Conservation (phyloP, 2,888 invertebrate species). For the Electrophaes corylata region DNA sequence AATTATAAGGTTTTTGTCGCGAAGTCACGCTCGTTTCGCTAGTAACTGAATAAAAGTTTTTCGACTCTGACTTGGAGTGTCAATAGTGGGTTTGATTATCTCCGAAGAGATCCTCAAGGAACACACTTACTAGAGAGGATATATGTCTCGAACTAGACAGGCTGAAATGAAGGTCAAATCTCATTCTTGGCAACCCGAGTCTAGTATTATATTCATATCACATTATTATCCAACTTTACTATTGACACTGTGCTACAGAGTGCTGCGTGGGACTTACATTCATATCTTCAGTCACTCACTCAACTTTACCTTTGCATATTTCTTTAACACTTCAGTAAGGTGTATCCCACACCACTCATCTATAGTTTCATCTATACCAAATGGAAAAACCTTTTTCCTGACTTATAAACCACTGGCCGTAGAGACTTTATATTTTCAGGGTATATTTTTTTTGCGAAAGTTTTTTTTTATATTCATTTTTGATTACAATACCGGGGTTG, state of each 20-base stretch:
- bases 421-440: too few relatives aligned
- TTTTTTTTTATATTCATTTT: too few relatives aligned
- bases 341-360: too few relatives aligned
- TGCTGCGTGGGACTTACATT: conserved; percentile 13
- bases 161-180: background rate
- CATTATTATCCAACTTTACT: conserved; percentile 21
- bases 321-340: background rate
- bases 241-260: background rate
- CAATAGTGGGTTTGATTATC: background rate
- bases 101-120: background rate
- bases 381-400: too few relatives aligned
- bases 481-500: background rate
- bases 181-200: conserved; percentile 7
- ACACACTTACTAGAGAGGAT: background rate
- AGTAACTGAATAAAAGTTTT: too few relatives aligned
- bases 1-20: too few relatives aligned
- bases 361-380: too few relatives aligned
- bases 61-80: too few relatives aligned
- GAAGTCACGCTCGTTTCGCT: too few relatives aligned
- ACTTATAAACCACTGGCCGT: too few relatives aligned
- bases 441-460: too few relatives aligned
- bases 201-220: conserved; percentile 17
- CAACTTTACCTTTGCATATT: background rate
- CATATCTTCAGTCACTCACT: background rate
- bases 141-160: background rate